Conservation (phyloP, 1,140 invertebrate genomes). For the Drosophila grimshawi region DNA sequence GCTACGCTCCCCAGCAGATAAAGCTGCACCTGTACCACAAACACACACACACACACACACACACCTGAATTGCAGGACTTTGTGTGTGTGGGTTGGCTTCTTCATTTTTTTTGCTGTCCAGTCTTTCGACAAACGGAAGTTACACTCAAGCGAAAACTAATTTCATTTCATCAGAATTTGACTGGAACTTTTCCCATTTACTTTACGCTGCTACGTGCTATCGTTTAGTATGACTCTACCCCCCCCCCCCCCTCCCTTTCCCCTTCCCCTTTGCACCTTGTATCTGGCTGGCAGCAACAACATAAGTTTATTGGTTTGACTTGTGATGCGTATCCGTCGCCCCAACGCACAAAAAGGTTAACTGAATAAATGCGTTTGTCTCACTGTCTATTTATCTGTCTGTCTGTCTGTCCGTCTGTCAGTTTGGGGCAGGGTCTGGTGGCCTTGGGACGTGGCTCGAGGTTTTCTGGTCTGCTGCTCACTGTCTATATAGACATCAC, state of each 20-base stretch:
- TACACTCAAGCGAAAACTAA: conserved; percentile 66
- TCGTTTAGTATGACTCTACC: conserved; percentile 52
- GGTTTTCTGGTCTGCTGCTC: conserved; percentile 14
- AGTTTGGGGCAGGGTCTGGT: too few relatives aligned
- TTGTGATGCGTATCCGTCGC: conserved; percentile 48
- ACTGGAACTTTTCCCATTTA: conserved; percentile 66
- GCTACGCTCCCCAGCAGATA: conserved; percentile 31
- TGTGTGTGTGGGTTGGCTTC: background rate
- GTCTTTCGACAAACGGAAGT: conserved; percentile 63
- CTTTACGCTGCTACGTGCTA: conserved; percentile 59
- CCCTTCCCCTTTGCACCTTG: background rate
- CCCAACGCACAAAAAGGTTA: conserved; percentile 43
- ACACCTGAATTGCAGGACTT: conserved; percentile 45
- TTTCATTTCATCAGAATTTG: conserved; percentile 67
- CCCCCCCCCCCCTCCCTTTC: background rate
- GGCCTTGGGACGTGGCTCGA: background rate
- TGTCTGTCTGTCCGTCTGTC: background rate
- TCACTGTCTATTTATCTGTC: background rate
- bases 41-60: conserved; percentile 30
- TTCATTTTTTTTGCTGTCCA: conserved; percentile 41
- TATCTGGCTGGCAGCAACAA: conserved; percentile 19
- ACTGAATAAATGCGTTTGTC: conserved; percentile 55
- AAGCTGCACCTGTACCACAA: conserved; percentile 32
- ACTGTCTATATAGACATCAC: conserved; percentile 47
- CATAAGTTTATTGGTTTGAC: conserved; percentile 63